phyloP scores from a whole-genome alignment of 2,113 vertebrate species.

The Nibea albiflora region DNA sequence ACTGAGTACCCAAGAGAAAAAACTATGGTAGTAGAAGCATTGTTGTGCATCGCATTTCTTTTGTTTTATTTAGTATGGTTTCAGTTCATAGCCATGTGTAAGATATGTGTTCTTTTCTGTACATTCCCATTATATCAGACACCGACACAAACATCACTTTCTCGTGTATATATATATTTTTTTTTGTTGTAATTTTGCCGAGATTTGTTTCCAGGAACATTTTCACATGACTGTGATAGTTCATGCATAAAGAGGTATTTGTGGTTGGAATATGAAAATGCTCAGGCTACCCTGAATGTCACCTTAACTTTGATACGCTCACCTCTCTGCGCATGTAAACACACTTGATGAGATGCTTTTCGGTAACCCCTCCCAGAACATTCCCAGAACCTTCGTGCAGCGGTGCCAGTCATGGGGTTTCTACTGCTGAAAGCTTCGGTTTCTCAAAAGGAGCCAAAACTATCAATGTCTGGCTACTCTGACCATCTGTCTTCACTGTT shows the following conservation, averaged over 20 bases:
- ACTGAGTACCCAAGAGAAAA: conserved; percentile 3
- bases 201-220: background rate
- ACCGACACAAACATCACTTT: background rate
- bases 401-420: conserved; percentile 67
- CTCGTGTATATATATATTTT: background rate
- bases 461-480: conserved; percentile 55
- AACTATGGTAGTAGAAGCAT: background rate
- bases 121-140: conserved; percentile 20
- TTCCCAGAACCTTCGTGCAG: conserved; percentile 65
- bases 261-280: conserved; percentile 27
- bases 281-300: conserved; percentile 8
- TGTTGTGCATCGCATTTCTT: conserved; percentile 3
- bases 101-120: conserved; percentile 8
- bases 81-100: background rate
- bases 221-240: background rate
- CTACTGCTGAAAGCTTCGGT: conserved; percentile 61
- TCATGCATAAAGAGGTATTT: background rate
- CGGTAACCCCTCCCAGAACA: conserved; percentile 42
- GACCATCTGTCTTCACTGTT: conserved; percentile 58
- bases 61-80: background rate
- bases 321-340: conserved; percentile 30
- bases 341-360: conserved; percentile 47
- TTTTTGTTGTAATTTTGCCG: background rate
- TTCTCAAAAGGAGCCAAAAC: conserved; percentile 64
- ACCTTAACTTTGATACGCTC: conserved; percentile 20